Percentiles rank a stretch among this genome's conserved stretches.
phyloP scores from a whole-genome alignment of 2,797 vertebrate species.

The Cyclura pinguis region DNA sequence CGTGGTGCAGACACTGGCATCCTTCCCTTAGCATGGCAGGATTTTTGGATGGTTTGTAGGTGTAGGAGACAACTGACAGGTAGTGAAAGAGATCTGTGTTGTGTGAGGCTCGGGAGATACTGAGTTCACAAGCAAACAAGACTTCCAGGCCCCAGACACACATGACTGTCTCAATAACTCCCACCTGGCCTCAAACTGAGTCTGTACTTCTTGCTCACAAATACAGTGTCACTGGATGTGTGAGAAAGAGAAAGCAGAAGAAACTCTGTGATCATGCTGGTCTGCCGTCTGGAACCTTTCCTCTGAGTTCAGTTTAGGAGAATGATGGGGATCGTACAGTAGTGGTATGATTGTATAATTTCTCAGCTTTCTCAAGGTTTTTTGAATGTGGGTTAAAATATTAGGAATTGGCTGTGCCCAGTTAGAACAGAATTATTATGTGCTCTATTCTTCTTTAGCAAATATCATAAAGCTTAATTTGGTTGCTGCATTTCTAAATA shows the following conservation, averaged over 20 bases:
- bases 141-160: neutral
- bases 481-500: neutral
- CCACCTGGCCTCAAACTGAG: neutral
- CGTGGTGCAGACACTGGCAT: neutral
- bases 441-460: neutral
- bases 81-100: neutral
- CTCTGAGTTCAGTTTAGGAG: neutral
- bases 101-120: no score
- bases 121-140: neutral
- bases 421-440: neutral
- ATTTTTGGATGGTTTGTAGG: neutral
- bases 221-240: neutral
- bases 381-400: slow-evolving; percentile 10
- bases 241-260: neutral
- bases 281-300: neutral
- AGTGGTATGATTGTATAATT: neutral
- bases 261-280: neutral
- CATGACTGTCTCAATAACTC: neutral
- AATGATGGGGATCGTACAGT: neutral
- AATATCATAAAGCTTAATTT: neutral
- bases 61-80: neutral
- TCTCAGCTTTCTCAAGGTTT: accelerated
- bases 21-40: neutral
- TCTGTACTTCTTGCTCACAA: neutral
- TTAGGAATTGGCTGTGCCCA: neutral